Evolutionary conservation across 2,888 invertebrate species (phyloP), one percentile per base, ranked within the genome.

Genomic region (Sepiola atlantica): DNA sequence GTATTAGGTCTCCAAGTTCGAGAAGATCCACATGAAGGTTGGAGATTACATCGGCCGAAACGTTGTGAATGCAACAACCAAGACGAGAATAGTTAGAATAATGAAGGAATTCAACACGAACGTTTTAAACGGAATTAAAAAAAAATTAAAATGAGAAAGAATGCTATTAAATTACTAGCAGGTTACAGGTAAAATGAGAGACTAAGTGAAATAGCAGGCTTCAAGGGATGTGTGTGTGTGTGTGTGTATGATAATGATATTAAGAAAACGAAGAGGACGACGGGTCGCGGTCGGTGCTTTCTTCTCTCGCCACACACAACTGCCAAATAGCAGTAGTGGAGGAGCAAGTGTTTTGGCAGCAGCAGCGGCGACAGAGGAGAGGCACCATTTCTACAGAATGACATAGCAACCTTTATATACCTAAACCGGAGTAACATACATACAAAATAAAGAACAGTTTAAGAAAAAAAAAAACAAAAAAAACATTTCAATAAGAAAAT

Each of bases 261-360:
- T 4, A 45, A 4, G 45, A 45, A 45, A 45, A 45, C 45, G 45
- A 45, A 4, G 21, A 61, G 61, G 28, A 61, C 18, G 24, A 57
- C 21, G 24, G 61, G 28, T 24, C 24, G 28, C 8, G 21, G 24
- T 61, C 28, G 61, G n/a, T 77, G 16, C 32, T n/a, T n/a, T 77
- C 16, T n/a, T 77, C 3, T 77, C 77, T 77, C 45, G 4, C 4
- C 45, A 45, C 45, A 45, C 45, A n/a, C 77, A 77, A 77, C 77
- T 77, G 77, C n/a, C 77, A 77, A 77, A 77, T 77, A 77, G 77
- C 77, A 77, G 77, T n/a, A 77, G 77, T 77, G 77, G 77, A 77
- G 77, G n/a, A 77, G 77, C 77, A 77, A 77, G 77, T 77, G 77
- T 77, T 77, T 77, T 77, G n/a, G 77, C 18, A 18, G 77, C 14